Evolutionary conservation across 2,797 vertebrate species (phyloP).

Genomic region (Acrossocheilus fasciatus): DNA sequence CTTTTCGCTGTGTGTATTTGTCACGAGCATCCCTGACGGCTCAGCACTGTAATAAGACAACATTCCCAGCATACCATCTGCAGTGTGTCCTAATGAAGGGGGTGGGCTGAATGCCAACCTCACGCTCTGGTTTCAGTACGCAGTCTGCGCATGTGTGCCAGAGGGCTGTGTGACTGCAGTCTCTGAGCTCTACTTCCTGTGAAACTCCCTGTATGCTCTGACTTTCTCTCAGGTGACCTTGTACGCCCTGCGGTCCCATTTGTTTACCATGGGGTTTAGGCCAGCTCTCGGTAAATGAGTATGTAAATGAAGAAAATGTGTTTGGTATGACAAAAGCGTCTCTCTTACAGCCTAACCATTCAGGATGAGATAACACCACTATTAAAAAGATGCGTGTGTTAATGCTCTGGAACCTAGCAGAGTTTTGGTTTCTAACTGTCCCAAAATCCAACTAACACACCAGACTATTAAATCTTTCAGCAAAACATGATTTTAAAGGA

Average conservation of each 20-base stretch:
- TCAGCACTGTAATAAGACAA: constrained; percentile 66
- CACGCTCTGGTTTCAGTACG: constrained; percentile 72
- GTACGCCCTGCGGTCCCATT: not conserved
- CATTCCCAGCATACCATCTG: constrained; percentile 80
- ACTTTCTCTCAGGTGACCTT: constrained; percentile 31
- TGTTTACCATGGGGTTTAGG: constrained; percentile 7
- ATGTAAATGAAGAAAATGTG: not conserved
- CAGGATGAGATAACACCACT: not conserved
- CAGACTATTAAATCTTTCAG: not conserved
- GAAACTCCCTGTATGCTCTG: constrained; percentile 12
- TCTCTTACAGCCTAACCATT: not conserved
- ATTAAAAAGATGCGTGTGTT: not conserved
- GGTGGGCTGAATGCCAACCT: constrained; percentile 74
- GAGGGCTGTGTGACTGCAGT: constrained; percentile 69
- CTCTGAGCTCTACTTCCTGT: constrained; percentile 63
- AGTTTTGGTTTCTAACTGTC: not conserved
- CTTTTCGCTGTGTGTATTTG: constrained; percentile 6
- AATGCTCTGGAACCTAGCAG: not conserved
- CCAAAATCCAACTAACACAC: not conserved
- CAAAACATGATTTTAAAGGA: not conserved
- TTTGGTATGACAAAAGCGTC: not conserved
- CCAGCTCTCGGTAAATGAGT: not conserved
- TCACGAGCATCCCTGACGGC: constrained; percentile 31
- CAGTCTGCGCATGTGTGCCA: constrained; percentile 77
- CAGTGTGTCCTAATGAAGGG: constrained; percentile 72